Base-by-base conservation (phyloP, 2,888 invertebrate genomes). In the Drosophila formosana region DNA sequence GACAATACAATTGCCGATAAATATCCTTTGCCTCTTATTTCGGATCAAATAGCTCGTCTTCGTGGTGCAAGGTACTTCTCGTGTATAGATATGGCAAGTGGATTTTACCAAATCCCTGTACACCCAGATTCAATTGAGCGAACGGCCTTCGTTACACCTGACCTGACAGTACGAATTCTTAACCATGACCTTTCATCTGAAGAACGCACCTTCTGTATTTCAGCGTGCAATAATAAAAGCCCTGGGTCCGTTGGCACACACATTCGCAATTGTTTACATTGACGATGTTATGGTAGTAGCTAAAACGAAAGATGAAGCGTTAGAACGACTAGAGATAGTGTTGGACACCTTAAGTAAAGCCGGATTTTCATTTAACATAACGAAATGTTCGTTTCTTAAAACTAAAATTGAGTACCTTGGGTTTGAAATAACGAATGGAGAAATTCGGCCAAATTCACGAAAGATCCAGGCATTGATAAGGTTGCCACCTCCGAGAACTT, bases 81-180 rank as follows among this genome's bases (percentile, higher is more conserved):
- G 51, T 51, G 51, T 25, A 37, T 25, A 51, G 37, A 37, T 51
- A 51, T 51, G 51, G 37, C 37, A 37, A 51, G 51, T 37, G 51
- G 51, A 23, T 49, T 49, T 49, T 49, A 49, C 30, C 49, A 49
- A 49, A 49, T 49, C 32, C 32, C 49, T 26, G 49, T 49, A 30
- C 49, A 49, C 49, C 30, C 28, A 30, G 32, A 49, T 28, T 49
- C 49, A 49, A 49, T 43, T 43, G 41, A 43, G 18, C 41, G 9
- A 43, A 30, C 18, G 39, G 53, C 9, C 13, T 43, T 43, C n/a
- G 23, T 43, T 23, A 43, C 18, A 43, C 41, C 41, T 43, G 51
- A 51, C n/a, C 9, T 25, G 37, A 11, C 51, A 51, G 34, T 51
- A 51, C 34, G 37, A 51, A 13, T 49, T 49, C 30, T 49, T 49